Percentiles rank a stretch among this genome's conserved stretches.
Conservation (phyloP, 2,888 invertebrate species). For the Agonopterix subpropinquella region DNA sequence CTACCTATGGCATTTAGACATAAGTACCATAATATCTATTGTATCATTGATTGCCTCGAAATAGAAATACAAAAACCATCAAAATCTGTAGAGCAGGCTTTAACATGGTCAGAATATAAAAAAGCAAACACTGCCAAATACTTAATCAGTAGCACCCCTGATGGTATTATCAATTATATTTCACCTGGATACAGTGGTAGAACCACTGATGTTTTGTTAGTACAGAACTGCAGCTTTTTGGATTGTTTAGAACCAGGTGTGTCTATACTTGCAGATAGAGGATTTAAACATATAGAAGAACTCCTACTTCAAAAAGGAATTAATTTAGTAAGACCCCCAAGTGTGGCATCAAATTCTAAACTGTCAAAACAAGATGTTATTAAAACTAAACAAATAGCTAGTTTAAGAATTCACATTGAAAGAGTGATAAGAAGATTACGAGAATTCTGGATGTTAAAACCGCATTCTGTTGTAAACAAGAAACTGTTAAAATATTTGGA, state of each 20-base stretch:
- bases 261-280: slow-evolving; percentile 15
- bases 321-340: slow-evolving; percentile 13
- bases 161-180: slow-evolving; percentile 17
- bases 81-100: slow-evolving; percentile 22
- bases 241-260: slow-evolving; percentile 10
- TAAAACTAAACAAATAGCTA: slow-evolving; percentile 19
- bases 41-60: slow-evolving; percentile 34
- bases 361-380: slow-evolving; percentile 12
- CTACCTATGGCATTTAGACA: slow-evolving; percentile 18
- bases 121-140: slow-evolving; percentile 20
- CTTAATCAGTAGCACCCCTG: slow-evolving; percentile 17
- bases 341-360: slow-evolving; percentile 11
- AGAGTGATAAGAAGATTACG: slow-evolving; percentile 14
- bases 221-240: slow-evolving; percentile 14
- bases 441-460: slow-evolving; percentile 19
- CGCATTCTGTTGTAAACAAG: slow-evolving; percentile 10
- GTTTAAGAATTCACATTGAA: slow-evolving; percentile 18
- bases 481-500: background rate
- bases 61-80: slow-evolving; percentile 32
- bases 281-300: slow-evolving; percentile 17
- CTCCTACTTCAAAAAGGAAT: slow-evolving; percentile 5
- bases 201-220: slow-evolving; percentile 11
- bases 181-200: slow-evolving; percentile 16
- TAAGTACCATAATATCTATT: slow-evolving; percentile 17
- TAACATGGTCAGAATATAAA: slow-evolving; percentile 33